A percentile compares a stretch with the other conserved stretches of the same genome.
phyloP scores from a whole-genome alignment of 1,140 invertebrate species.

The Ladona fulva region DNA sequence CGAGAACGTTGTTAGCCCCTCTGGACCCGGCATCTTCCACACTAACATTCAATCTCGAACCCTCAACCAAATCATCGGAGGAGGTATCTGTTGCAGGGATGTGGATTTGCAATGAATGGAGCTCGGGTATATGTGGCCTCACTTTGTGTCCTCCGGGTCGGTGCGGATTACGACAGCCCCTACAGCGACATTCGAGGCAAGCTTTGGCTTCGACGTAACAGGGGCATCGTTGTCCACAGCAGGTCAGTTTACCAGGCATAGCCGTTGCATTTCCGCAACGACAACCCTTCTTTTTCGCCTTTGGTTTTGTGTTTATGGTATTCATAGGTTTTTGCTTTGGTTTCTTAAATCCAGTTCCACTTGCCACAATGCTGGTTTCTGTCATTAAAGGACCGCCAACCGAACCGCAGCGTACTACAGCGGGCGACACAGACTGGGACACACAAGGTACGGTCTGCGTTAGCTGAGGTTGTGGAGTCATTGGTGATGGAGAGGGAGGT shows the following conservation, averaged over 20 bases:
- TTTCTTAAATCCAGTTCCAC: constrained; percentile 39
- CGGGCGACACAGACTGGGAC: neutral
- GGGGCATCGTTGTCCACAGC: constrained; percentile 85
- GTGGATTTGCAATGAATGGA: constrained; percentile 27
- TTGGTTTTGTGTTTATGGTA: constrained; percentile 24
- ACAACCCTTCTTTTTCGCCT: constrained; percentile 60
- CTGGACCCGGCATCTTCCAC: neutral
- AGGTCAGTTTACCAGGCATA: constrained; percentile 79
- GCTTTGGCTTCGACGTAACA: constrained; percentile 83
- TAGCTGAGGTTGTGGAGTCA: neutral
- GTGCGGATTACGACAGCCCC: constrained; percentile 84
- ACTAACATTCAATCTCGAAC: neutral
- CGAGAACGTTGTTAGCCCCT: neutral
- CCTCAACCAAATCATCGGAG: neutral
- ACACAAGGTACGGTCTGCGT: neutral
- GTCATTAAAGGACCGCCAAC: neutral
- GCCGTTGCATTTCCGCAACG: constrained; percentile 83
- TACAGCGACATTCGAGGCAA: constrained; percentile 78
- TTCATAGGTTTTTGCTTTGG: constrained; percentile 34
- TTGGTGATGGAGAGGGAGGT: constrained; percentile 10
- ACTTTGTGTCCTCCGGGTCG: constrained; percentile 69
- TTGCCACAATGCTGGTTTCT: constrained; percentile 17
- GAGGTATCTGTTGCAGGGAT: constrained; percentile 6
- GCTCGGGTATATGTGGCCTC: constrained; percentile 52
- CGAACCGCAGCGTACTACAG: neutral